Conservation (phyloP, 1,140 invertebrate genomes). For the Gryon sp. region DNA sequence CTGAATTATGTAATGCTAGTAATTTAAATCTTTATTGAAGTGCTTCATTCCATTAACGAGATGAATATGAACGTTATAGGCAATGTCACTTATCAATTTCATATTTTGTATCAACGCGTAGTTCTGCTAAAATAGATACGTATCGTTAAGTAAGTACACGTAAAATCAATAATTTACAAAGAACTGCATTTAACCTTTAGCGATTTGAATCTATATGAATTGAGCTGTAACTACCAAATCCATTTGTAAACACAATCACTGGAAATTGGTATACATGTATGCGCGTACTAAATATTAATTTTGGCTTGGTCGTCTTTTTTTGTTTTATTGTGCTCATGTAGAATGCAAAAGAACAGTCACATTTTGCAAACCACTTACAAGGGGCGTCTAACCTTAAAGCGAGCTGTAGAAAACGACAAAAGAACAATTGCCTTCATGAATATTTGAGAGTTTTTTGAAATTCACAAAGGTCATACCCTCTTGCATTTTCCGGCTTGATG, state of each 20-base stretch:
- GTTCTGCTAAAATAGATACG: conserved; percentile 1
- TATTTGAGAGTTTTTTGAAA: conserved; percentile 14
- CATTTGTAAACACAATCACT: conserved; percentile 21
- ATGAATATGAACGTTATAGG: neutral
- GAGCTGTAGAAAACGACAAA: conserved; percentile 12
- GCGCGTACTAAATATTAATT: neutral
- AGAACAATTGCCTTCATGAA: conserved; percentile 22
- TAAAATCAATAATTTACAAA: conserved; percentile 25
- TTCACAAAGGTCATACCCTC: too few relatives aligned
- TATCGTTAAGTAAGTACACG: neutral
- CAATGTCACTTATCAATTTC: neutral
- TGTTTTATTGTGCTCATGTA: neutral
- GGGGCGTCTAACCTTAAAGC: conserved; percentile 1
- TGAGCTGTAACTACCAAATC: conserved; percentile 5
- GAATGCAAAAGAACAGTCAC: conserved; percentile 2
- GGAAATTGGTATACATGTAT: too few relatives aligned
- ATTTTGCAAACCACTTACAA: conserved; percentile 10
- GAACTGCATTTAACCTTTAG: conserved; percentile 9
- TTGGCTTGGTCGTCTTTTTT: too few relatives aligned
- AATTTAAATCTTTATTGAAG: too few relatives aligned
- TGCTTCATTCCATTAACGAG: too few relatives aligned
- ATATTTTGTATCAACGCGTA: conserved; percentile 2
- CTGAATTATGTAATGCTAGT: too few relatives aligned
- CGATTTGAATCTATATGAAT: conserved; percentile 4
- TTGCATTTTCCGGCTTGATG: conserved; percentile 11